Percentiles rank a stretch among this genome's conserved stretches.
Evolutionary conservation across 1,140 invertebrate genomes (phyloP).

Genomic region (Drosophila sulfurigaster): DNA sequence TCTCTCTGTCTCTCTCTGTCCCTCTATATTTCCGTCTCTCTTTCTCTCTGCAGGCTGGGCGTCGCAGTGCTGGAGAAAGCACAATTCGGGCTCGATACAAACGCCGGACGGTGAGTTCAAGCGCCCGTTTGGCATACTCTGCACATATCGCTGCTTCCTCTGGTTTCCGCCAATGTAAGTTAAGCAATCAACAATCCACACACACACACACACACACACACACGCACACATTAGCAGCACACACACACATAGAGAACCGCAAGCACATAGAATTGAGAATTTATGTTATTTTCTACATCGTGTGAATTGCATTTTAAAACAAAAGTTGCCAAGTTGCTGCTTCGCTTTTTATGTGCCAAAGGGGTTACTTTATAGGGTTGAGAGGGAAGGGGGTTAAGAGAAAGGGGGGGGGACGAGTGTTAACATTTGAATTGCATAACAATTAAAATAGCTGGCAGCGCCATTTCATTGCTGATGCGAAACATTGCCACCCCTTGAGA

Average conservation of each 20-base stretch:
- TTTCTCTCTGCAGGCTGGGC: conserved; percentile 62
- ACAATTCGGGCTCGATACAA: conserved; percentile 81
- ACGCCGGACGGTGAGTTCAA: conserved; percentile 82
- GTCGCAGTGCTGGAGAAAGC: conserved; percentile 82
- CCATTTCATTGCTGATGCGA: conserved; percentile 27
- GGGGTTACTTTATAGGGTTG: neutral
- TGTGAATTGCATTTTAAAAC: conserved; percentile 81
- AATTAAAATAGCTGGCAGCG: conserved; percentile 72
- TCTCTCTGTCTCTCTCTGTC: too few relatives aligned
- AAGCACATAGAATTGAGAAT: conserved; percentile 58
- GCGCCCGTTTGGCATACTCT: conserved; percentile 82
- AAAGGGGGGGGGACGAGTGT: neutral
- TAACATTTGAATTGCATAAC: conserved; percentile 71
- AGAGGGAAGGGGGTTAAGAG: neutral
- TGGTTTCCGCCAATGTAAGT: conserved; percentile 84
- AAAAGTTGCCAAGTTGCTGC: conserved; percentile 45
- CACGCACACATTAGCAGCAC: conserved; percentile 9
- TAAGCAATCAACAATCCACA: conserved; percentile 53
- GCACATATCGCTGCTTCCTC: conserved; percentile 83
- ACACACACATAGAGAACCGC: neutral
- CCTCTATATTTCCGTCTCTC: too few relatives aligned
- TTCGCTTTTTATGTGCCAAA: conserved; percentile 14
- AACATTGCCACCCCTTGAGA: conserved; percentile 19
- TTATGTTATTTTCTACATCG: conserved; percentile 69
- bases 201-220: conserved; percentile 12